phyloP scores from a whole-genome alignment of 2,113 vertebrate genomes.

The Arothron firmamentum region DNA sequence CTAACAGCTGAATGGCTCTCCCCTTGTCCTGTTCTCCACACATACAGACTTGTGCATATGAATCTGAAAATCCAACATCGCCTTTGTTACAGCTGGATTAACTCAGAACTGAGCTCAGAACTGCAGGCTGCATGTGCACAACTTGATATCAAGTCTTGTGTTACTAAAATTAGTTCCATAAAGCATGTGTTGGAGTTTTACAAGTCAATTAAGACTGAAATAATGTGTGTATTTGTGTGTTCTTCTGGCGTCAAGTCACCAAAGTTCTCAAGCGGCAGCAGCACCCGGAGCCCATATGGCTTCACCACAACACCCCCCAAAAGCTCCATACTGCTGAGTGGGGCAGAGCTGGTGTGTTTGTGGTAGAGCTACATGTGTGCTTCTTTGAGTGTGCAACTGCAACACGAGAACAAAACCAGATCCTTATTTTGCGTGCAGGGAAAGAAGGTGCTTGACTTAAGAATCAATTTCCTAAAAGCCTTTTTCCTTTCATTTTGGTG shows the following conservation, averaged over 20 bases:
- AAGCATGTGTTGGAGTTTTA: constrained; percentile 72
- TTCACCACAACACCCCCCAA: constrained; percentile 67
- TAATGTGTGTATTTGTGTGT: constrained; percentile 30
- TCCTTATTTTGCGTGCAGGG: neutral
- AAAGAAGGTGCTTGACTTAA: constrained; percentile 46
- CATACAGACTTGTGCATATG: constrained; percentile 26
- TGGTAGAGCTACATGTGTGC: constrained; percentile 46
- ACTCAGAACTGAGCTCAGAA: constrained; percentile 62
- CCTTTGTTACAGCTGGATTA: constrained; percentile 45
- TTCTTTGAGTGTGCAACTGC: constrained; percentile 17
- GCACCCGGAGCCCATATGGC: constrained; percentile 63
- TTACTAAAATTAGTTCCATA: constrained; percentile 67
- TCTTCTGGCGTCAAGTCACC: constrained; percentile 58
- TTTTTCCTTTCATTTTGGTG: constrained; percentile 41
- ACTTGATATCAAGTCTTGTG: constrained; percentile 71
- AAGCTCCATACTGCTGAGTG: constrained; percentile 56
- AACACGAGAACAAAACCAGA: constrained; percentile 4
- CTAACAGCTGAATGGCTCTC: constrained; percentile 21
- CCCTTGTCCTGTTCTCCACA: constrained; percentile 2
- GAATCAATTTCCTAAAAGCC: constrained; percentile 65
- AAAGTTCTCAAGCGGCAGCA: constrained; percentile 35
- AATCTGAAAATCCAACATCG: constrained; percentile 43
- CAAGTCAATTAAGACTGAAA: constrained; percentile 72
- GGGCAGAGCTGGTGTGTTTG: constrained; percentile 49
- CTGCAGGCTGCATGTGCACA: constrained; percentile 59